Percentiles rank a stretch among this genome's conserved stretches.
These are phyloP conservation scores for Thermophis baileyi DNA, from an alignment of 2,113 vertebrate species.

Conservation along the genomic window DNA sequence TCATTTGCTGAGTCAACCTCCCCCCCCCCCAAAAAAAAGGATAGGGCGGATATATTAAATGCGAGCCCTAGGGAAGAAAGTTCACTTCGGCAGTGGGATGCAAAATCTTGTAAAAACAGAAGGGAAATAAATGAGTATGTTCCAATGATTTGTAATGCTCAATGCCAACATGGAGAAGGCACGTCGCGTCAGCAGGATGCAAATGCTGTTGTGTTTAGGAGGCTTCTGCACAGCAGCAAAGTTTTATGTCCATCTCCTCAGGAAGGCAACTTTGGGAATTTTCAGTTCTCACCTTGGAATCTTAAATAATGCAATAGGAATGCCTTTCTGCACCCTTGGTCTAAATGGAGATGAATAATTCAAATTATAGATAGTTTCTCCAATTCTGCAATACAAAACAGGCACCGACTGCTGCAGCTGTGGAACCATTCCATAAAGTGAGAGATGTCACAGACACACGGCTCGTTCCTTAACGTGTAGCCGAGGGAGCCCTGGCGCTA, in stretches of 20 bases:
- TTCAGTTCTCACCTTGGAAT: not conserved
- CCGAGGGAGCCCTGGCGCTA: not conserved
- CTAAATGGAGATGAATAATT: not conserved
- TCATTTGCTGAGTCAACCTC: not conserved
- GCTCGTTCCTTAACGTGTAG: not conserved
- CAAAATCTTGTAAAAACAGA: rapidly evolving
- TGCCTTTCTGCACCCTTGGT: rapidly evolving
- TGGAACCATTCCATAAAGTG: not conserved
- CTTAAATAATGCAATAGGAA: not conserved
- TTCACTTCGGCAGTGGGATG: not conserved
- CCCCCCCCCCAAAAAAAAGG: no score
- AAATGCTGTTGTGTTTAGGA: not conserved
- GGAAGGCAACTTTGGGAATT: not conserved
- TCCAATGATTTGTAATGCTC: not conserved
- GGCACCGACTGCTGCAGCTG: not conserved
- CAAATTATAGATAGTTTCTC: not conserved
- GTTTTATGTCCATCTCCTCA: not conserved
- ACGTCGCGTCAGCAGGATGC: not conserved
- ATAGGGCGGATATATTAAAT: rapidly evolving
- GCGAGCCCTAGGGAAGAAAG: not conserved
- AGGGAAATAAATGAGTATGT: rapidly evolving
- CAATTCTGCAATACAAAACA: not conserved
- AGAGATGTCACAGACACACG: not conserved
- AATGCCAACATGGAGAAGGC: not conserved
- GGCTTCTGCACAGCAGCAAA: rapidly evolving